Percentiles rank a stretch among this genome's conserved stretches.
These are phyloP conservation scores for Callimorpha dominula DNA, from an alignment of 2,888 invertebrate species.

Conservation along the genomic window DNA sequence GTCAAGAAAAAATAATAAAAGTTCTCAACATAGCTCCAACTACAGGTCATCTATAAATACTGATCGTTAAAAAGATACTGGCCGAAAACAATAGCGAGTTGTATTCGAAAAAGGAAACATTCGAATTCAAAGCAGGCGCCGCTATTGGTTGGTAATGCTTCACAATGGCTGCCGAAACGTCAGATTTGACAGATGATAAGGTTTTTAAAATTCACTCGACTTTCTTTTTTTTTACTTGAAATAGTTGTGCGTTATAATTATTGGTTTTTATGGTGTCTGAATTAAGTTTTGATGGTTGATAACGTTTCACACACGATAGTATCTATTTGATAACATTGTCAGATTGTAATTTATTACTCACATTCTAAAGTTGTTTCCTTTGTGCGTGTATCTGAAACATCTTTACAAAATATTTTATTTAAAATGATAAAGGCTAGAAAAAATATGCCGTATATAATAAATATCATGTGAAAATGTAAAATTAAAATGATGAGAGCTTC, in stretches of 20 bases:
- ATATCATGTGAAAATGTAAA: neutral
- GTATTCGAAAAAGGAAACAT: slow-evolving; percentile 71
- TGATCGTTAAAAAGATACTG: slow-evolving; percentile 49
- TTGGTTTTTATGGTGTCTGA: slow-evolving; percentile 26
- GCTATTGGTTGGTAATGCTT: slow-evolving; percentile 67
- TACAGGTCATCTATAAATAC: slow-evolving; percentile 26
- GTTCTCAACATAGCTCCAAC: slow-evolving; percentile 8
- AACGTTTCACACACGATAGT: slow-evolving; percentile 22
- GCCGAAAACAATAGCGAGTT: slow-evolving; percentile 67
- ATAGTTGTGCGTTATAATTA: slow-evolving; percentile 53
- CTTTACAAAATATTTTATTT: slow-evolving; percentile 1
- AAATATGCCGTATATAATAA: neutral
- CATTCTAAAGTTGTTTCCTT: neutral
- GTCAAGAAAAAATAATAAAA: neutral
- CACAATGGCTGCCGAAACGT: slow-evolving; percentile 77
- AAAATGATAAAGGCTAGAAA: neutral
- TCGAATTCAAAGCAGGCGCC: slow-evolving; percentile 70
- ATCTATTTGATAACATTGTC: slow-evolving; percentile 14
- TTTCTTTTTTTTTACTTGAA: slow-evolving; percentile 49
- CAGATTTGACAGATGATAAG: slow-evolving; percentile 80
- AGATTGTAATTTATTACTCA: neutral
- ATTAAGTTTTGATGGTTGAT: slow-evolving; percentile 25
- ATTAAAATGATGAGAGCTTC: neutral
- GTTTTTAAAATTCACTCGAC: slow-evolving; percentile 47
- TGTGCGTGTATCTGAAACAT: neutral